phyloP scores from a whole-genome alignment of 2,797 vertebrate genomes.

The Rhabdophis nuchalis region DNA sequence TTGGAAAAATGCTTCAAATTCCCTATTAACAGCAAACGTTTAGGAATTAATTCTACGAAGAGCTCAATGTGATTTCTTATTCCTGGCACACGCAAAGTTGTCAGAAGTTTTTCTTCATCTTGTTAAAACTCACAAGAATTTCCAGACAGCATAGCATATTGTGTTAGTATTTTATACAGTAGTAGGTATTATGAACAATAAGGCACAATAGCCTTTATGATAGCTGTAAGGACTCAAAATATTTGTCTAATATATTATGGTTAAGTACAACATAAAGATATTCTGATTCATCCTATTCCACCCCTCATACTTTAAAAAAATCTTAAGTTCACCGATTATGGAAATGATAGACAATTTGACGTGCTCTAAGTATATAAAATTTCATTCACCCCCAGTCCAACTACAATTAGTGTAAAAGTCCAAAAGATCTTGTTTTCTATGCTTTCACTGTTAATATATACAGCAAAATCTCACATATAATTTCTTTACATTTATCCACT shows the following conservation, averaged over 20 bases:
- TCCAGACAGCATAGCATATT: not conserved
- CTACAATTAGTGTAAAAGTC: not conserved
- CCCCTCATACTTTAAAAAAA: not conserved
- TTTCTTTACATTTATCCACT: not conserved
- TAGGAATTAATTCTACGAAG: slow-evolving; percentile 3
- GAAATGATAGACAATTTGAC: not conserved
- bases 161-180: not conserved
- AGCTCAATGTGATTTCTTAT: not conserved
- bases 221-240: not conserved
- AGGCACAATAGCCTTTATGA: not conserved
- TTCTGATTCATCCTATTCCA: not conserved
- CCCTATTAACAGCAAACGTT: not conserved
- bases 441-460: not conserved
- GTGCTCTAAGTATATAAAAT: not conserved
- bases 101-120: not conserved
- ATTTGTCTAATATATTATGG: not conserved
- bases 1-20: slow-evolving; percentile 20
- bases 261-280: not conserved
- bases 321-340: not conserved
- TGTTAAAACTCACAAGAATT: not conserved
- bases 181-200: not conserved
- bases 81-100: not conserved
- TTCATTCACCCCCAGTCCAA: not conserved
- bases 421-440: not conserved
- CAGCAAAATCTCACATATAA: not conserved